Percentiles rank a stretch among this genome's conserved stretches.
Conservation (phyloP, 1,140 invertebrate species). For the Pachyrhynchus sulphureomaculatus region DNA sequence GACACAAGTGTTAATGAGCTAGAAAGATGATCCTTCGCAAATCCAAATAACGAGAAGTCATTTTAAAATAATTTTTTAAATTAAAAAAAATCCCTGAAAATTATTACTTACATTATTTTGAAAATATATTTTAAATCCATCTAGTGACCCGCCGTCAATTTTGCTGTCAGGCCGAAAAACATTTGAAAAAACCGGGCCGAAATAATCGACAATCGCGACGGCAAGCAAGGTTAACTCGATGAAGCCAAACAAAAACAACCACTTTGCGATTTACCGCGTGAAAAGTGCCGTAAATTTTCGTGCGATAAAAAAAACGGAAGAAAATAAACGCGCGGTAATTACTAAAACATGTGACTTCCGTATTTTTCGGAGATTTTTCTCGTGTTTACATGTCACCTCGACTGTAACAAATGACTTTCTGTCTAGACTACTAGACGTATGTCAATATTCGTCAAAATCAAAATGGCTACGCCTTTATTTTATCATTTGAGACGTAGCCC, state of each 20-base stretch:
- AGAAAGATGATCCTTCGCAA: neutral
- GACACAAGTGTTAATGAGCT: slow-evolving; percentile 31
- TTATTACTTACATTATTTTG: slow-evolving; percentile 35
- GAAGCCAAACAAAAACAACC: slow-evolving; percentile 37
- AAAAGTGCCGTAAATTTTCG: slow-evolving; percentile 8
- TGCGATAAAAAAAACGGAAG: slow-evolving; percentile 10
- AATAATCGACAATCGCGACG: slow-evolving; percentile 11
- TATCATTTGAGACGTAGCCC: slow-evolving; percentile 32
- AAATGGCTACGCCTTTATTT: slow-evolving; percentile 53
- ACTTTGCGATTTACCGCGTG: slow-evolving; percentile 19
- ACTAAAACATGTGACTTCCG: slow-evolving; percentile 41
- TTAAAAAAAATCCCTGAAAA: neutral
- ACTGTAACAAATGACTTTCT: slow-evolving; percentile 52
- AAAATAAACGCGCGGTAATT: slow-evolving; percentile 32
- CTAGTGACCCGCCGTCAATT: slow-evolving; percentile 3
- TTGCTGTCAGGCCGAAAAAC: slow-evolving; percentile 23
- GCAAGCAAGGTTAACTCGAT: slow-evolving; percentile 41
- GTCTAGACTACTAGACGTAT: slow-evolving; percentile 53
- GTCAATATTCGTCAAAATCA: slow-evolving; percentile 55
- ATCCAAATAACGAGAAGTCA: too few species aligned
- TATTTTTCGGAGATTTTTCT: slow-evolving; percentile 40
- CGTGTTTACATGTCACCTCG: slow-evolving; percentile 53
- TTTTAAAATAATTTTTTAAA: neutral
- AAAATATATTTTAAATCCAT: slow-evolving; percentile 30
- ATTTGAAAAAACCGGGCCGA: slow-evolving; percentile 29